phyloP scores from a whole-genome alignment of 2,113 vertebrate species.

The Albula glossodonta region DNA sequence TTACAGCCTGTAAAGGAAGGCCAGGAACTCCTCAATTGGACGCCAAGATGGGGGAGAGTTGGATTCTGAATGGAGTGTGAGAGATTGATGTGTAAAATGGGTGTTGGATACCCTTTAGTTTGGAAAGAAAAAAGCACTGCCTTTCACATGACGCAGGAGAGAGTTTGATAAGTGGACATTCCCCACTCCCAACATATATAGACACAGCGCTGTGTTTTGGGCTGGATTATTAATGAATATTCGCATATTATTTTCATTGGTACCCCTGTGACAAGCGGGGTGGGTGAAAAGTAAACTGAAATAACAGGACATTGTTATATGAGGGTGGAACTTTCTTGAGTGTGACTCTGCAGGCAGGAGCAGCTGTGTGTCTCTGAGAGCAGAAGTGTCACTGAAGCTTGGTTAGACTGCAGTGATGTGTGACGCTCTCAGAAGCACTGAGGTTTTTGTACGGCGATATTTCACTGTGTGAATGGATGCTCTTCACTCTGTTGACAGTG shows the following conservation, averaged over 20 bases:
- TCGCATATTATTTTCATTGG: background rate
- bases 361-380: too few relatives aligned
- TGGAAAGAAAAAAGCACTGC: background rate
- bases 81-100: background rate
- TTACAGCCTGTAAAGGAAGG: background rate
- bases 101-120: background rate
- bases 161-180: background rate
- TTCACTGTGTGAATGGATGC: too few relatives aligned
- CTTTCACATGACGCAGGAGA: background rate
- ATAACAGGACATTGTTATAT: too few relatives aligned
- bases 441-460: too few relatives aligned
- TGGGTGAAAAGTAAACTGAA: too few relatives aligned
- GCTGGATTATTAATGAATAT: background rate
- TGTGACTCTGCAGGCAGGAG: too few relatives aligned
- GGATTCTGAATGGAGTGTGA: background rate
- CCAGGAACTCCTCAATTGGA: background rate
- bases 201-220: background rate
- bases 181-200: slow-evolving; percentile 3
- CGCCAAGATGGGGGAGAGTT: background rate
- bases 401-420: too few relatives aligned
- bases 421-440: too few relatives aligned
- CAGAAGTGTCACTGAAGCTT: too few relatives aligned
- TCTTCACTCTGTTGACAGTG: too few relatives aligned
- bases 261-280: background rate
- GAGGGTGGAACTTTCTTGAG: too few relatives aligned